phyloP scores from a whole-genome alignment of 2,113 vertebrate species.

The Thermophis baileyi region DNA sequence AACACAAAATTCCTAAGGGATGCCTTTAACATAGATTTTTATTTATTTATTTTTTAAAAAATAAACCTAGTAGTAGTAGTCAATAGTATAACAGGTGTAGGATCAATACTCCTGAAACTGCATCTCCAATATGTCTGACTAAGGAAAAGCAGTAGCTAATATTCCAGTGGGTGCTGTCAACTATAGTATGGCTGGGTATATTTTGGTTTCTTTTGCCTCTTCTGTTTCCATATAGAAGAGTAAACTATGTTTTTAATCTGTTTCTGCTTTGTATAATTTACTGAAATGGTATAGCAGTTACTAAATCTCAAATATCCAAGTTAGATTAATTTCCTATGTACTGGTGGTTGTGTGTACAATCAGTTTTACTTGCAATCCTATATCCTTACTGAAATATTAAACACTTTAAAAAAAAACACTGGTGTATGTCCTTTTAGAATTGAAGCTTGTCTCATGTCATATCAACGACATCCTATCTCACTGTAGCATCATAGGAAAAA shows the following conservation, averaged over 20 bases:
- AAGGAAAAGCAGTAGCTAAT: not conserved
- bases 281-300: not conserved
- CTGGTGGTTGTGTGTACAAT: not conserved
- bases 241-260: slow-evolving; percentile 50
- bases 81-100: not conserved
- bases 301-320: not conserved
- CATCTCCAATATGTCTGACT: not conserved
- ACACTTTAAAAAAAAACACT: not conserved
- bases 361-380: not conserved
- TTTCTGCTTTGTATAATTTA: slow-evolving; percentile 30
- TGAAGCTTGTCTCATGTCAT: not conserved
- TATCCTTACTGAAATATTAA: not conserved
- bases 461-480: not conserved
- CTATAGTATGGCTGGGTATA: not conserved
- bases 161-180: not conserved
- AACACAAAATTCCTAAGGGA: not conserved
- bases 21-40: not conserved
- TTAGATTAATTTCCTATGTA: not conserved
- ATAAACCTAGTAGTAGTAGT: not conserved
- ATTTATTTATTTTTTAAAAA: not conserved
- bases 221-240: not conserved
- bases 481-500: not conserved
- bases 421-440: not conserved
- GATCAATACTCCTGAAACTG: not conserved
- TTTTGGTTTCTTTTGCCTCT: not conserved